Evolutionary conservation across 2,113 vertebrate genomes (phyloP).

Genomic region (Tetrao urogallus): DNA sequence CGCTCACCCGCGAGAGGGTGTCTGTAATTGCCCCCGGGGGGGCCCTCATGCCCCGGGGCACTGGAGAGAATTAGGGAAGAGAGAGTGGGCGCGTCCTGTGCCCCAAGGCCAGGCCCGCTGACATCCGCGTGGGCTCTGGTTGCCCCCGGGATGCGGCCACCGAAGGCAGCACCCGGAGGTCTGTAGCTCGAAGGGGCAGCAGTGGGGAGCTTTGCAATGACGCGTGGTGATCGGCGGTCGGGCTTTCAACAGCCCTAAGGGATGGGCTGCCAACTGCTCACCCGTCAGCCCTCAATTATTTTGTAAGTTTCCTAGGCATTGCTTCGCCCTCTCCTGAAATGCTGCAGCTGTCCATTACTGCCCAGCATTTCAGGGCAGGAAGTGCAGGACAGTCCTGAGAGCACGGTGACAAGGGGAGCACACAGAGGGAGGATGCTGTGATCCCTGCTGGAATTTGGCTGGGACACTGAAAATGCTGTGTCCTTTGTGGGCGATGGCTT

Average conservation of each 20-base stretch:
- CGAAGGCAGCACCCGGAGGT: background rate
- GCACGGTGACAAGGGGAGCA: background rate
- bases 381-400: background rate
- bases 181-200: background rate
- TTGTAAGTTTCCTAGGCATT: conserved; percentile 55
- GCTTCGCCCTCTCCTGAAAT: conserved; percentile 49
- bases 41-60: background rate
- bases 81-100: background rate
- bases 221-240: background rate
- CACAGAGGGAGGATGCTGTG: background rate
- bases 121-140: background rate
- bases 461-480: background rate
- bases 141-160: background rate
- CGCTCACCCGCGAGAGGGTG: background rate
- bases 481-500: background rate
- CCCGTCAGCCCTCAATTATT: conserved; percentile 57
- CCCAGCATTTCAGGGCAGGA: background rate
- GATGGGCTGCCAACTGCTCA: background rate
- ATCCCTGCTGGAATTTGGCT: background rate
- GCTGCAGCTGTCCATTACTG: conserved; percentile 45
- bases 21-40: background rate
- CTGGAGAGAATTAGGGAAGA: background rate
- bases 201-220: conserved; percentile 9
- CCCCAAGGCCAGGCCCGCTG: background rate
- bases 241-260: background rate